A percentile compares a stretch with the other conserved stretches of the same genome.
Conservation (phyloP, 2,797 vertebrate species). For the Chelonia mydas region DNA sequence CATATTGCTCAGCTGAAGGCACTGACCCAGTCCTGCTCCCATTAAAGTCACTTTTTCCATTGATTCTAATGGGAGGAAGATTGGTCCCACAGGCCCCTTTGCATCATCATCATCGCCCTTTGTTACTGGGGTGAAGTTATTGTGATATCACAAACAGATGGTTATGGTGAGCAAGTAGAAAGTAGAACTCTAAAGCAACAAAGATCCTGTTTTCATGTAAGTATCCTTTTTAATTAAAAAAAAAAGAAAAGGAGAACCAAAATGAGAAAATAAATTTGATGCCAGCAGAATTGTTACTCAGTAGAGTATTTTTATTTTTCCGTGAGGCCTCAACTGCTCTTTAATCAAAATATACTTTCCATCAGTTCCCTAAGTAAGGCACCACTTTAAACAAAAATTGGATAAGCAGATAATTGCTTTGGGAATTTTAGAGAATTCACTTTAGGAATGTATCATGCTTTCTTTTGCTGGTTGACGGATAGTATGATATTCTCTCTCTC, state of each 20-base stretch:
- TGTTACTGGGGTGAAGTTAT: background rate
- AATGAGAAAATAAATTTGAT: background rate
- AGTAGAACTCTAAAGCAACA: background rate
- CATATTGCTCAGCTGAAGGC: background rate
- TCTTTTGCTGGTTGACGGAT: background rate
- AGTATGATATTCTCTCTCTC: background rate
- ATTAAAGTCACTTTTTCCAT: background rate
- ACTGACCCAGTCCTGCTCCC: background rate
- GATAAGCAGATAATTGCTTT: background rate
- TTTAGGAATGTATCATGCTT: background rate
- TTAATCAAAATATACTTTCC: background rate
- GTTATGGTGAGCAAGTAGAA: background rate
- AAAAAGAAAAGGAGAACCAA: background rate
- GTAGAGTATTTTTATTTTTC: background rate
- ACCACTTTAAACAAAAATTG: background rate
- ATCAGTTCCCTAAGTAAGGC: background rate
- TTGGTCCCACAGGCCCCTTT: background rate
- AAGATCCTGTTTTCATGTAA: background rate
- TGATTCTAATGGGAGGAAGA: background rate
- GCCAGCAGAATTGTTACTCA: background rate
- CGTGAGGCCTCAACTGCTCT: background rate
- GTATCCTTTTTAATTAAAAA: background rate
- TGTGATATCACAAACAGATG: background rate
- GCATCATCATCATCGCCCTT: background rate
- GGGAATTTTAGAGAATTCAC: background rate